These are phyloP conservation scores for Plebejus argus DNA, from an alignment of 2,888 invertebrate genomes.

Conservation along the genomic window DNA sequence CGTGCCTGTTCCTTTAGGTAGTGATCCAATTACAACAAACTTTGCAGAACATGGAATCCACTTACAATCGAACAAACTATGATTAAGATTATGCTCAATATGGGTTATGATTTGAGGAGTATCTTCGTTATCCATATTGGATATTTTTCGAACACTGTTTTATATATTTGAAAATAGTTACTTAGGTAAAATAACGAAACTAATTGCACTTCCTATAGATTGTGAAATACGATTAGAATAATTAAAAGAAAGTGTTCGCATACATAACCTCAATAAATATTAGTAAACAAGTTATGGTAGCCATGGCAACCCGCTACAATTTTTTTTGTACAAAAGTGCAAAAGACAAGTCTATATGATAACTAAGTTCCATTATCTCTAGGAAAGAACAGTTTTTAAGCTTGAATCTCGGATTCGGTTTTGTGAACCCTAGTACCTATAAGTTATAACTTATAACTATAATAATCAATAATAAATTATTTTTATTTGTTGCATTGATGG, in stretches of 20 bases:
- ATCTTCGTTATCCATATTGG: conserved; percentile 70
- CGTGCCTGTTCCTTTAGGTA: conserved; percentile 92
- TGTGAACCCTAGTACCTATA: too few relatives aligned
- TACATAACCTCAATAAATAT: conserved; percentile 47
- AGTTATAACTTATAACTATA: too few relatives aligned
- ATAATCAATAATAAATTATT: too few relatives aligned
- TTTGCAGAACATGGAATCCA: conserved; percentile 98
- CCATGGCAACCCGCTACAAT: conserved; percentile 57
- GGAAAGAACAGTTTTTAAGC: too few relatives aligned
- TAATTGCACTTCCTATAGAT: not conserved
- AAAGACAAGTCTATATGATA: too few relatives aligned
- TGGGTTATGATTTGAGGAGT: conserved; percentile 96
- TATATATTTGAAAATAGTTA: not conserved
- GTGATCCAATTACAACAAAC: conserved; percentile 92
- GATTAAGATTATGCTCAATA: conserved; percentile 89
- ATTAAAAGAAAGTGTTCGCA: not conserved
- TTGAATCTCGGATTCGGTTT: too few relatives aligned
- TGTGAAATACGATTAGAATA: not conserved
- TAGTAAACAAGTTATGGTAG: conserved; percentile 53
- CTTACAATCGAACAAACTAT: conserved; percentile 94
- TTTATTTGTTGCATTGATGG: too few relatives aligned
- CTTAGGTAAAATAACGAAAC: not conserved
- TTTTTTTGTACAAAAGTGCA: not conserved
- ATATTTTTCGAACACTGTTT: not conserved
- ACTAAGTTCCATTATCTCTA: too few relatives aligned